These are phyloP conservation scores for Penaeus chinensis DNA, from an alignment of 1,140 invertebrate genomes.

Conservation along the genomic window DNA sequence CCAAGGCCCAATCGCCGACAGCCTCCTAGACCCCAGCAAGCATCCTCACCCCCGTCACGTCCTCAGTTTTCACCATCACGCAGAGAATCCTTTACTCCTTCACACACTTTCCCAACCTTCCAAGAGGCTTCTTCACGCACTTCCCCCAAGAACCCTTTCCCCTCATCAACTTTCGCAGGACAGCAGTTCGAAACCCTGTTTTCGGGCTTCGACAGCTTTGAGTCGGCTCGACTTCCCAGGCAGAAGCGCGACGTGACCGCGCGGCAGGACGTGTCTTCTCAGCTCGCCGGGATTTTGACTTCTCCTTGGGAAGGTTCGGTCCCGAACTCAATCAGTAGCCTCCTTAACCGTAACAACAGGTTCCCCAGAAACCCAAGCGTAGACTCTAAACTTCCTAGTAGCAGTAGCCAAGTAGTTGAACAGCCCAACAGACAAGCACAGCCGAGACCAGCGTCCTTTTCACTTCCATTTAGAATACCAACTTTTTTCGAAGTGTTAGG, in stretches of 20 bases:
- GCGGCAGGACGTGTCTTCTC: slow-evolving; percentile 7
- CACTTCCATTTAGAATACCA: slow-evolving; percentile 37
- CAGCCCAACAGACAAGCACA: background rate
- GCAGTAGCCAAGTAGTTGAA: background rate
- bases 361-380: background rate
- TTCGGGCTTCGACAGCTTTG: slow-evolving; percentile 37
- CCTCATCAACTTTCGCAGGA: slow-evolving; percentile 41
- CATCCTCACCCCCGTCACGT: too few species aligned
- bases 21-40: too few species aligned
- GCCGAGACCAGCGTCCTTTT: slow-evolving; percentile 23
- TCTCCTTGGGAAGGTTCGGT: slow-evolving; percentile 35
- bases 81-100: background rate
- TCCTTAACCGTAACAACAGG: slow-evolving; percentile 29
- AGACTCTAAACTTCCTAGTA: background rate
- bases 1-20: too few species aligned
- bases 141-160: slow-evolving; percentile 19
- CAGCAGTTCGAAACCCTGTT: slow-evolving; percentile 36
- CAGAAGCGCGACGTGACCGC: slow-evolving; percentile 36
- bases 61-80: background rate
- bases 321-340: slow-evolving; percentile 18
- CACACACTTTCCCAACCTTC: background rate
- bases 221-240: slow-evolving; percentile 31
- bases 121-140: background rate
- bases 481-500: slow-evolving; percentile 42
- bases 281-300: background rate